These are phyloP conservation scores for Plusia festucae DNA, from an alignment of 2,888 invertebrate genomes.

Conservation along the genomic window DNA sequence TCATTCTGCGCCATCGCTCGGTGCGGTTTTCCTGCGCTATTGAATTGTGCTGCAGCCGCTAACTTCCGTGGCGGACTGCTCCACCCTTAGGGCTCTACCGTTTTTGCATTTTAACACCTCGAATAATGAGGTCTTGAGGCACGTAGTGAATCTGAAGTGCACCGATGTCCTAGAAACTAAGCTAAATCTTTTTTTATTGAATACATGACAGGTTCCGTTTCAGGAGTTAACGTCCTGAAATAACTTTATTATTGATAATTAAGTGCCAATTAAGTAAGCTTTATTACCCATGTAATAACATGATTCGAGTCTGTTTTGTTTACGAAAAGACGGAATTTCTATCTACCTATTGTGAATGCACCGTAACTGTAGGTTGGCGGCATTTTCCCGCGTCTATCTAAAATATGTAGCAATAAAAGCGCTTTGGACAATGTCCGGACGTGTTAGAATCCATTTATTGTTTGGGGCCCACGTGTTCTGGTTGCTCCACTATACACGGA, in stretches of 20 bases:
- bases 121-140: conserved; percentile 78
- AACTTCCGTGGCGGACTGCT: conserved; percentile 74
- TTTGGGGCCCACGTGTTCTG: conserved; percentile 75
- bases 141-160: conserved; percentile 61
- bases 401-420: conserved; percentile 85
- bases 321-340: conserved; percentile 30
- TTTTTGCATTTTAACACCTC: conserved; percentile 81
- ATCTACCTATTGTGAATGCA: conserved; percentile 16
- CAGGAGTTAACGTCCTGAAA: not conserved
- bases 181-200: conserved; percentile 29
- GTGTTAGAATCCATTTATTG: conserved; percentile 84
- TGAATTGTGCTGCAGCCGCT: conserved; percentile 74
- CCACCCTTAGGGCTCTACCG: conserved; percentile 69
- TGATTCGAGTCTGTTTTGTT: not conserved
- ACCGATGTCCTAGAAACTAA: conserved; percentile 45
- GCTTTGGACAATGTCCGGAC: conserved; percentile 79
- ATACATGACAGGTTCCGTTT: conserved; percentile 41
- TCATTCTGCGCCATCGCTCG: conserved; percentile 68
- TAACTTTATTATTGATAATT: too few relatives aligned
- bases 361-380: conserved; percentile 48
- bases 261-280: too few relatives aligned
- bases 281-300: too few relatives aligned
- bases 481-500: conserved; percentile 70
- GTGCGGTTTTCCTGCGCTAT: conserved; percentile 78
- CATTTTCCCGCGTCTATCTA: conserved; percentile 69